A percentile compares a stretch with the other conserved stretches of the same genome.
phyloP scores from a whole-genome alignment of 2,888 invertebrate genomes.

The Apamea anceps region DNA sequence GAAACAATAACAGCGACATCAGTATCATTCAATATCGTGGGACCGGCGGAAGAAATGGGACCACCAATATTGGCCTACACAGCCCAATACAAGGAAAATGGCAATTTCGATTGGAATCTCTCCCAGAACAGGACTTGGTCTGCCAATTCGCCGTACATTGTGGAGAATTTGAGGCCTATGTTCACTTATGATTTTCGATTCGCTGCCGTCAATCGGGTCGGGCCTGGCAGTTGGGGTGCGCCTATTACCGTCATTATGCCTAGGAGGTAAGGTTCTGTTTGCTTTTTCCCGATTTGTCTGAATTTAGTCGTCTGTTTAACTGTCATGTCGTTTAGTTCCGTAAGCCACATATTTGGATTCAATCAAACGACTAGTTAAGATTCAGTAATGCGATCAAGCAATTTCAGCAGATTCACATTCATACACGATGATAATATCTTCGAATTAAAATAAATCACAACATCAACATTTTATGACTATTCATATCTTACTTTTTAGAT shows the following conservation, averaged over 20 bases:
- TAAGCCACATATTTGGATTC: constrained; percentile 1
- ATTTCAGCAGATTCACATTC: background rate
- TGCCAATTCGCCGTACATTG: constrained; percentile 94
- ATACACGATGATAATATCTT: background rate
- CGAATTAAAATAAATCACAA: constrained; percentile 9
- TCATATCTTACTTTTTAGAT: constrained; percentile 79
- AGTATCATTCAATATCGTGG: constrained; percentile 94
- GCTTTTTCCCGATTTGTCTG: background rate
- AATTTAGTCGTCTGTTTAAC: background rate
- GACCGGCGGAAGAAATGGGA: constrained; percentile 94
- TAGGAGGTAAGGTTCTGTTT: constrained; percentile 84
- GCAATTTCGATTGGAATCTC: constrained; percentile 92
- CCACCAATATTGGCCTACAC: constrained; percentile 93
- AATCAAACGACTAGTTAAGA: background rate
- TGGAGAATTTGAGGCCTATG: constrained; percentile 95
- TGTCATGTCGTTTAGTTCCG: background rate
- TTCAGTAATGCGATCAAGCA: background rate
- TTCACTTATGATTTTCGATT: constrained; percentile 95
- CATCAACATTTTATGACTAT: constrained; percentile 31
- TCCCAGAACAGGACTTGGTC: constrained; percentile 94
- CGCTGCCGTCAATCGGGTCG: constrained; percentile 96
- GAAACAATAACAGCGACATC: constrained; percentile 95
- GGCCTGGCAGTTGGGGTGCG: constrained; percentile 93
- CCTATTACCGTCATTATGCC: constrained; percentile 93
- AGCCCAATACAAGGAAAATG: constrained; percentile 94